These are phyloP conservation scores for Orchesella cincta DNA, from an alignment of 1,140 invertebrate species.

Conservation along the genomic window DNA sequence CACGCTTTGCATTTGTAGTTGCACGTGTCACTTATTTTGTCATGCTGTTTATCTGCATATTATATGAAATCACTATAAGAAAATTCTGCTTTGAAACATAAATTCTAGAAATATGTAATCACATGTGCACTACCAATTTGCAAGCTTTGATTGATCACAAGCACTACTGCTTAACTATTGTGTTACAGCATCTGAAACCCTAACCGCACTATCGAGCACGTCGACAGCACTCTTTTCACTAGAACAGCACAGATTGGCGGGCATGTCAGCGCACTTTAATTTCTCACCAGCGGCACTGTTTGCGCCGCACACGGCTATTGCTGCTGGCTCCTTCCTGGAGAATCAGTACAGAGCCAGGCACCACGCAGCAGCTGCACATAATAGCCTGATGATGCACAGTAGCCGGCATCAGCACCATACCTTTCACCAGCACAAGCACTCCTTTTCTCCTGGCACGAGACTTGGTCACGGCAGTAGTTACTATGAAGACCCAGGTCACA, in stretches of 20 bases:
- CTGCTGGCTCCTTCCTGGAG: constrained; percentile 43
- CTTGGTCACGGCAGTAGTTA: constrained; percentile 25
- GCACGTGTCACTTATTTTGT: too few relatives aligned
- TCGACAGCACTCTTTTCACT: constrained; percentile 61
- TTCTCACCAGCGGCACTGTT: constrained; percentile 58
- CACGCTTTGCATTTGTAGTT: too few relatives aligned
- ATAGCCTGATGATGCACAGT: constrained; percentile 38
- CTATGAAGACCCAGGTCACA: constrained; percentile 16
- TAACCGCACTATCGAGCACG: constrained; percentile 62
- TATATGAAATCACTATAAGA: too few relatives aligned
- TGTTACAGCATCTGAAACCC: constrained; percentile 38
- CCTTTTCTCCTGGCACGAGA: constrained; percentile 9
- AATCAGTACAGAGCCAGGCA: constrained; percentile 20
- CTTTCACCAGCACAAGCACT: constrained; percentile 30
- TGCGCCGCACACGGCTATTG: constrained; percentile 52
- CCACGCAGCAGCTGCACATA: constrained; percentile 48
- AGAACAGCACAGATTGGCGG: constrained; percentile 57
- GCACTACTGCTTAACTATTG: constrained; percentile 54
- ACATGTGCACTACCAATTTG: too few relatives aligned
- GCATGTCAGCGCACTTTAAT: constrained; percentile 63
- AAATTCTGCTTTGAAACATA: too few relatives aligned
- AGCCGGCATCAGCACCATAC: constrained; percentile 50
- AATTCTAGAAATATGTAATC: too few relatives aligned
- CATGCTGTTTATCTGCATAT: too few relatives aligned
- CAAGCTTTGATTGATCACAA: too few relatives aligned